A percentile compares a stretch with the other conserved stretches of the same genome.
These are phyloP conservation scores for Sebastes ruberrimus DNA, from an alignment of 2,797 vertebrate genomes.

Conservation along the genomic window DNA sequence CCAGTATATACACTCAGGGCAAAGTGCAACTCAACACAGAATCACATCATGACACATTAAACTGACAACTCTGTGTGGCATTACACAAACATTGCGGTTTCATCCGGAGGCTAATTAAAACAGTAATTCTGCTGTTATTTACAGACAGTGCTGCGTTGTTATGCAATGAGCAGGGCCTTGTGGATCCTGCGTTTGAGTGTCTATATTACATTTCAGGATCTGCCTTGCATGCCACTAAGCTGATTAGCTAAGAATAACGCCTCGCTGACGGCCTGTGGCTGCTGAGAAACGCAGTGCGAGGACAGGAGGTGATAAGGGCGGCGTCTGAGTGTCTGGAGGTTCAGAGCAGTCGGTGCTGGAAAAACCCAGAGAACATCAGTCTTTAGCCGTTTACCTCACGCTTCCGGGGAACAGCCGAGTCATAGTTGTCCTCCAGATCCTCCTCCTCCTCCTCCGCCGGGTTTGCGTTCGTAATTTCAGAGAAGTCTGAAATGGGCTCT, in stretches of 20 bases:
- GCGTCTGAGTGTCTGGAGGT: conserved; percentile 8
- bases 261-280: background rate
- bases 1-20: background rate
- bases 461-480: conserved; percentile 61
- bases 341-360: background rate
- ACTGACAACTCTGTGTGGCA: too few species aligned
- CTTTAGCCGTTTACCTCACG: conserved; percentile 77
- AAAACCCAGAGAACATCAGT: background rate
- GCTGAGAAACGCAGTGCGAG: conserved; percentile 26
- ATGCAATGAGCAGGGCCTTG: conserved; percentile 28
- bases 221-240: conserved; percentile 60
- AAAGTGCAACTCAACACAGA: conserved; percentile 14
- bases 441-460: background rate
- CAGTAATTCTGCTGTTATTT: conserved; percentile 33
- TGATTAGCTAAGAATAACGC: conserved; percentile 78
- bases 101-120: background rate
- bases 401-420: conserved; percentile 79
- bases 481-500: conserved; percentile 77
- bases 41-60: background rate
- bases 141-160: conserved; percentile 22
- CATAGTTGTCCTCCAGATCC: conserved; percentile 67
- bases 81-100: background rate
- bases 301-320: conserved; percentile 52
- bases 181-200: conserved; percentile 6
- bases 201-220: conserved; percentile 45